Conservation (phyloP, 2,113 vertebrate species). For the Scartelaos histophorus region DNA sequence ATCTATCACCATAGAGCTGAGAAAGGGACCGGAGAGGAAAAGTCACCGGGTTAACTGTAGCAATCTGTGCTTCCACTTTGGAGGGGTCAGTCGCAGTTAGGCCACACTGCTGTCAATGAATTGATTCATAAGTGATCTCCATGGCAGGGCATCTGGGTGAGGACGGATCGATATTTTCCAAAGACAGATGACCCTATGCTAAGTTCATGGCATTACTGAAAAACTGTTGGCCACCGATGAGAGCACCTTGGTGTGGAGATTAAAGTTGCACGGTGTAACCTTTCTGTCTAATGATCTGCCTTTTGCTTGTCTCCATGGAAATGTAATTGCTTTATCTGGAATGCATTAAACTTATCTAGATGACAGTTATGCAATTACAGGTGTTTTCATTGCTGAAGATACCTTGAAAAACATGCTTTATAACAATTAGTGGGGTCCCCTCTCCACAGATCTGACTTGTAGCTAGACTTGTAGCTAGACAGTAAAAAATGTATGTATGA, state of each 20-base stretch:
- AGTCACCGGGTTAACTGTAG: conserved; percentile 58
- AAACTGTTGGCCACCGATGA: conserved; percentile 12
- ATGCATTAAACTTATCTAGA: too few species aligned
- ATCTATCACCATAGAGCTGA: conserved; percentile 43
- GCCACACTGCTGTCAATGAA: conserved; percentile 30
- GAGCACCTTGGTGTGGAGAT: neutral
- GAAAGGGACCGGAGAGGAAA: conserved; percentile 28
- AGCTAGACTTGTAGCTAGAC: too few species aligned
- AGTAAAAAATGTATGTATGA: too few species aligned
- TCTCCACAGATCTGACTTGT: too few species aligned
- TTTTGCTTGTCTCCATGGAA: too few species aligned
- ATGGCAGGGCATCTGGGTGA: conserved; percentile 20
- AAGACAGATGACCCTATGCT: conserved; percentile 1
- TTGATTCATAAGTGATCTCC: conserved; percentile 42
- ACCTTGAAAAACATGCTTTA: too few species aligned
- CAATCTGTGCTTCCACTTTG: conserved; percentile 40
- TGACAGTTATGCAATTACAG: too few species aligned
- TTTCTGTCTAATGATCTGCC: too few species aligned
- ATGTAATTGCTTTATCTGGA: too few species aligned
- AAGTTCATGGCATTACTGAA: neutral
- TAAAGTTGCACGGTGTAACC: neutral
- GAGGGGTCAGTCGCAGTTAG: conserved; percentile 25
- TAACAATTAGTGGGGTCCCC: too few species aligned
- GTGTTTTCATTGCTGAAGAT: too few species aligned
- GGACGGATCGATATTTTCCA: conserved; percentile 30